Evolutionary conservation across 2,797 vertebrate species (phyloP), one percentile per base, ranked within the genome.

Genomic region (Tadarida brasiliensis): DNA sequence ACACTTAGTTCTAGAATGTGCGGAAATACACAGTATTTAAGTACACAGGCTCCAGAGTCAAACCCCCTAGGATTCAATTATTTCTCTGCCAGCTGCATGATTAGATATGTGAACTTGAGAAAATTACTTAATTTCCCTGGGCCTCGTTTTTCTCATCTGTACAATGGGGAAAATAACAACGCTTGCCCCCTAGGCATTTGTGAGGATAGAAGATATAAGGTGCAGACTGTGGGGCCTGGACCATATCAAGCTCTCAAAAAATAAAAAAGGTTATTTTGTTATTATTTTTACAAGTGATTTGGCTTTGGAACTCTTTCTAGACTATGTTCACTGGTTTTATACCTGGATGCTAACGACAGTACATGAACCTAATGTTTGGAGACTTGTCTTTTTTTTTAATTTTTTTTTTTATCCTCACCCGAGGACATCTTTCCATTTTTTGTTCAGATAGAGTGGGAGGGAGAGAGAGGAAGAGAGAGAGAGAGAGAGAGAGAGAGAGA

Each of bases 81-180:
- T n/a, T 81, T 57, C 51, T 87, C 47, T 81, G 61, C 28, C 16
- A n/a, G 57, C 20, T 49, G 15, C 17, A 9, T 16, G 74, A 71
- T 49, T 61, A 61, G 65, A 87, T 17, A 19, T 49, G 51, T 88
- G 76, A 85, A 44, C 39, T 70, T 39, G 39, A 67, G n/a, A 94
- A 95, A 92, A 51, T 90, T 11, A 90, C 22, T 85, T 67, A n/a
- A 61, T 54, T 73, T 97, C 67, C 57, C 87, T 17, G 30, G 35
- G 61, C 22, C 90, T 96, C 80, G 35, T n/a, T 95, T 87, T 92
- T 56, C 71, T 96, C 22, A 49, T 71, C 47, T 92, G 68, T 49
- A 73, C 78, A 90, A 78, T 39, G 30, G 57, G 68, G 24, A 12
- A 81, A 85, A 15, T 33, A 61, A 59, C 19, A 71, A 35, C 33